Evolutionary conservation across 2,113 vertebrate species (phyloP).

Genomic region (Melanerpes aurifrons): DNA sequence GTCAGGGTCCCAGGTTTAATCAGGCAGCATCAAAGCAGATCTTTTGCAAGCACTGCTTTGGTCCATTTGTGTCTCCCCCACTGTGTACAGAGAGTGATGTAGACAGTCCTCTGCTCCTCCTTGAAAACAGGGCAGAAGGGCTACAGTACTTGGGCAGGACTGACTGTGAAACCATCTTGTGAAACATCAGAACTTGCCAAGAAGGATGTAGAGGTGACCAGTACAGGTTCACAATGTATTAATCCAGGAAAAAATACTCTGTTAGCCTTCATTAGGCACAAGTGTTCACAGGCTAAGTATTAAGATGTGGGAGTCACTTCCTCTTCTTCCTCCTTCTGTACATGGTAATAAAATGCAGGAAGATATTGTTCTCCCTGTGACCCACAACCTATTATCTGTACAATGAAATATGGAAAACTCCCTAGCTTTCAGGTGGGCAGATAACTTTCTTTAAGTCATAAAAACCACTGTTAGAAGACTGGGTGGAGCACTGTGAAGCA

Average conservation of each 20-base stretch:
- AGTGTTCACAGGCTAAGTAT: not conserved
- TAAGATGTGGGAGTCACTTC: not conserved
- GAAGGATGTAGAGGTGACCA: not conserved
- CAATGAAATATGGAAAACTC: not conserved
- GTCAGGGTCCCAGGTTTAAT: not conserved
- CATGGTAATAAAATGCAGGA: not conserved
- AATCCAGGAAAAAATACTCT: not conserved
- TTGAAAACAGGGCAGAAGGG: not conserved
- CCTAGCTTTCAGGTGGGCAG: not conserved
- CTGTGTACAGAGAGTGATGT: fast-evolving
- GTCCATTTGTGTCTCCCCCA: not conserved
- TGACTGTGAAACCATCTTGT: not conserved
- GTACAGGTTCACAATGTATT: not conserved
- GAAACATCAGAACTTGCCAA: not conserved
- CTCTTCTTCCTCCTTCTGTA: not conserved
- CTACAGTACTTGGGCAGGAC: not conserved
- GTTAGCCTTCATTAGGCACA: not conserved
- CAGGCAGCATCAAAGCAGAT: fast-evolving
- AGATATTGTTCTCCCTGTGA: not conserved
- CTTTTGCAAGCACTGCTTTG: not conserved
- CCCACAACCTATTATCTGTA: not conserved
- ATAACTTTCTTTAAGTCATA: not conserved
- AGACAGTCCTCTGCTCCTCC: not conserved
- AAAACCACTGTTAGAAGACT: not conserved
- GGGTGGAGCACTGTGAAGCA: not conserved